These are phyloP conservation scores for Mus spretus DNA, from an alignment of 2,797 vertebrate genomes.

Conservation along the genomic window DNA sequence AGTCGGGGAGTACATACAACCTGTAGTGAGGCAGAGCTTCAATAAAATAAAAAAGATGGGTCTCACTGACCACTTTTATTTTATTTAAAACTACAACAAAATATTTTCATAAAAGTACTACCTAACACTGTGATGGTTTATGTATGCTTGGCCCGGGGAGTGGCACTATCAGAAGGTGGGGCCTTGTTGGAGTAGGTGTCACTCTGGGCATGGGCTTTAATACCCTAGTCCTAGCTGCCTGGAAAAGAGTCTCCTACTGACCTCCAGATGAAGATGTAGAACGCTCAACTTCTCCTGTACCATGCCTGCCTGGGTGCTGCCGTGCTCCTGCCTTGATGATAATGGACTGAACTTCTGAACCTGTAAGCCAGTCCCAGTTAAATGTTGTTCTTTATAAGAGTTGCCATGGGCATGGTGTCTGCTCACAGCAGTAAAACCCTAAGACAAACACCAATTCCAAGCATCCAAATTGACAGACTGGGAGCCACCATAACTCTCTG, in stretches of 20 bases:
- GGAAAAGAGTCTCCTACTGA: not conserved
- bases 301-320: not conserved
- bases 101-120: conserved; percentile 43
- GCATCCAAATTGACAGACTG: not conserved
- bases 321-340: not conserved
- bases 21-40: no score
- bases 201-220: not conserved
- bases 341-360: not conserved
- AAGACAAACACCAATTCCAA: not conserved
- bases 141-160: not conserved
- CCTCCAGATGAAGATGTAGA: not conserved
- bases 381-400: not conserved
- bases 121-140: not conserved
- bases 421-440: not conserved
- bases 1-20: not conserved
- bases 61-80: not conserved
- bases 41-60: not conserved
- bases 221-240: not conserved
- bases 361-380: not conserved
- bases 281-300: not conserved
- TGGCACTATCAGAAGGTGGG: not conserved
- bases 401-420: not conserved
- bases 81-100: not conserved
- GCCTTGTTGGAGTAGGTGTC: not conserved
- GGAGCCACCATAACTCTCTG: not conserved